A percentile compares a stretch with the other conserved stretches of the same genome.
These are phyloP conservation scores for Sebastes trivittatus DNA, from an alignment of 2,797 vertebrate genomes.

Conservation along the genomic window DNA sequence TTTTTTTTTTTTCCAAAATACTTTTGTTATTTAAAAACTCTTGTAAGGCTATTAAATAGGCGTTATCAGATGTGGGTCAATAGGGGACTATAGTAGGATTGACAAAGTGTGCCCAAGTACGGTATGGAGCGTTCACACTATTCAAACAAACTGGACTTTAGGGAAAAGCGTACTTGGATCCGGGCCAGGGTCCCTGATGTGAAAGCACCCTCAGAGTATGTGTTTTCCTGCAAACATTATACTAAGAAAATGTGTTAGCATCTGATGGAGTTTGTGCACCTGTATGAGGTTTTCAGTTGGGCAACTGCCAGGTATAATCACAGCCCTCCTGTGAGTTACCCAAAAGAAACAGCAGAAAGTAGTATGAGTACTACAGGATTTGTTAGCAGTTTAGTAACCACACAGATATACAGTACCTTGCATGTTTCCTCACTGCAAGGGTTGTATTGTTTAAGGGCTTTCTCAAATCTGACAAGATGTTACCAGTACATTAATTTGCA, in stretches of 20 bases:
- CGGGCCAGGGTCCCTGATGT: too few species aligned
- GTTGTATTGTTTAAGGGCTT: neutral
- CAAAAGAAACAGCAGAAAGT: neutral
- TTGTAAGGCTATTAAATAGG: too few species aligned
- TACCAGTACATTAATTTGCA: neutral
- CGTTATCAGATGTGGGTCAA: too few species aligned
- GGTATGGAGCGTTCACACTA: too few species aligned
- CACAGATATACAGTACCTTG: neutral
- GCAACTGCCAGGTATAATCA: slow-evolving; percentile 1
- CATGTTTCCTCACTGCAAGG: neutral
- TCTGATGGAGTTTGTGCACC: slow-evolving; percentile 27
- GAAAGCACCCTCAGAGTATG: neutral
- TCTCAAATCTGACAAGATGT: neutral
- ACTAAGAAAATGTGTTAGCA: neutral
- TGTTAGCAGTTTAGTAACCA: slow-evolving; percentile 10
- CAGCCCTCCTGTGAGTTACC: neutral
- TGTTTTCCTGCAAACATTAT: neutral
- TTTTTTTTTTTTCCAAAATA: neutral
- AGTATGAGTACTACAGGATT: neutral
- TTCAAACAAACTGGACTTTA: too few species aligned
- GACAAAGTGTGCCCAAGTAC: too few species aligned
- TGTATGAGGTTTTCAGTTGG: neutral
- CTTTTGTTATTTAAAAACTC: neutral
- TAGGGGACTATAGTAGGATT: too few species aligned
- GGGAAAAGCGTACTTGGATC: too few species aligned